Conservation (phyloP, 2,113 vertebrate species). For the Cettia cetti region DNA sequence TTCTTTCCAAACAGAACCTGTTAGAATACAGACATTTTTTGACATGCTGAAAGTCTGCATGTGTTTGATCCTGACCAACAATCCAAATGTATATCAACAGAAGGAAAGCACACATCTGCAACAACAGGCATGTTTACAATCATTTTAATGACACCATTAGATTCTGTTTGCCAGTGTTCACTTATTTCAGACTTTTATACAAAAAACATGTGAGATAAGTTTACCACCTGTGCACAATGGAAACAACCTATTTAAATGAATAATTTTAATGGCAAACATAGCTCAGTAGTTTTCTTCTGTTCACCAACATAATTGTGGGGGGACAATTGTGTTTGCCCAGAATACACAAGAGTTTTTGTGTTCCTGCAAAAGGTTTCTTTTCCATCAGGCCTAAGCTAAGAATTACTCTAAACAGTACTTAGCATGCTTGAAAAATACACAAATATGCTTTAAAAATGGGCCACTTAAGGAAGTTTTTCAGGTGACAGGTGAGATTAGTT, state of each 20-base stretch:
- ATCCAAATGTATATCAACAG: conserved; percentile 57
- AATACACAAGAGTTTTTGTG: conserved; percentile 25
- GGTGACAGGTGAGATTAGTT: conserved; percentile 5
- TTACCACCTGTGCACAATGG: conserved; percentile 67
- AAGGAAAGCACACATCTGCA: conserved; percentile 69
- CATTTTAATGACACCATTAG: conserved; percentile 75
- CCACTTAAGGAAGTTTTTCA: background rate
- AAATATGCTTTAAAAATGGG: background rate
- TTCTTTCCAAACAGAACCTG: conserved; percentile 65
- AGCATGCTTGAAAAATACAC: background rate
- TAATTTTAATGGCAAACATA: conserved; percentile 34
- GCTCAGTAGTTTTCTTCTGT: conserved; percentile 21
- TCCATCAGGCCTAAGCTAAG: background rate
- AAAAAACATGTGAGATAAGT: conserved; percentile 62
- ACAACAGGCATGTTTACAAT: conserved; percentile 72
- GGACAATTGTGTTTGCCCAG: background rate
- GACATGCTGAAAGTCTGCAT: conserved; percentile 60
- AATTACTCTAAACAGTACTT: background rate
- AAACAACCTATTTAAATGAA: conserved; percentile 41
- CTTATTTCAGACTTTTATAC: conserved; percentile 52
- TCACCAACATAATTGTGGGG: background rate
- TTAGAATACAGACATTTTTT: conserved; percentile 59
- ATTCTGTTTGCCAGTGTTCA: conserved; percentile 53
- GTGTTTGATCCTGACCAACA: conserved; percentile 74
- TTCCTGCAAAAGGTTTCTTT: background rate